Conservation (phyloP, 2,888 invertebrate species). For the Cyclophora punctaria region DNA sequence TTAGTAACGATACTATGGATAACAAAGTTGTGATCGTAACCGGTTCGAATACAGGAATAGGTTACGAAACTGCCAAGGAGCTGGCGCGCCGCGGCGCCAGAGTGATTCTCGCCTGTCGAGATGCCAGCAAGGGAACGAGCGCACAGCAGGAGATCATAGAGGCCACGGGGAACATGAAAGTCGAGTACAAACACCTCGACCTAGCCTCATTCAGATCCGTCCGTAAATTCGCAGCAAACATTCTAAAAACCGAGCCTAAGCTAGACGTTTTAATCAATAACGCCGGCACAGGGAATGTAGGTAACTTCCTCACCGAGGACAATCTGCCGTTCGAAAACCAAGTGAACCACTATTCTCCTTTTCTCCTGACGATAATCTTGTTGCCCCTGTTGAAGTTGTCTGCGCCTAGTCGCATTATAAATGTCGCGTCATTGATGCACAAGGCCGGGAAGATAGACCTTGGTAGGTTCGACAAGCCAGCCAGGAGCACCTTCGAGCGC, state of each 20-base stretch:
- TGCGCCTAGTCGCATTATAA: constrained; percentile 81
- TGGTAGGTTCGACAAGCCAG: constrained; percentile 79
- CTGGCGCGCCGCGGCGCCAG: constrained; percentile 63
- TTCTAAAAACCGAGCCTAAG: constrained; percentile 78
- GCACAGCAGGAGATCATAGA: constrained; percentile 76
- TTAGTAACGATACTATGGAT: constrained; percentile 23
- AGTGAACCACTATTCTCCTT: constrained; percentile 92
- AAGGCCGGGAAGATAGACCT: constrained; percentile 78
- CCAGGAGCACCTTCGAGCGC: constrained; percentile 62
- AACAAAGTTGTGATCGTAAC: constrained; percentile 47
- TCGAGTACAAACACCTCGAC: constrained; percentile 81
- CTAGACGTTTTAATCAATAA: constrained; percentile 89
- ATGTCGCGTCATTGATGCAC: constrained; percentile 85
- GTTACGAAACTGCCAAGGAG: constrained; percentile 43
- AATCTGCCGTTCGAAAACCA: constrained; percentile 89
- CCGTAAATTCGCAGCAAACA: constrained; percentile 83
- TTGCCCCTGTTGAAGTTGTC: constrained; percentile 82
- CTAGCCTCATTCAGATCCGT: constrained; percentile 82
- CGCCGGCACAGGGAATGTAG: constrained; percentile 83
- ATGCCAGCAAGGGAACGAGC: constrained; percentile 32
- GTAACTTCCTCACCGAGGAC: constrained; percentile 81
- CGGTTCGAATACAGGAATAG: constrained; percentile 46
- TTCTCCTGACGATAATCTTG: constrained; percentile 88
- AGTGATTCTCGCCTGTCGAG: constrained; percentile 71
- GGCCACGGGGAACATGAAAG: constrained; percentile 77